phyloP scores from a whole-genome alignment of 1,140 invertebrate species.

The Pseudomyrmex concolor region DNA sequence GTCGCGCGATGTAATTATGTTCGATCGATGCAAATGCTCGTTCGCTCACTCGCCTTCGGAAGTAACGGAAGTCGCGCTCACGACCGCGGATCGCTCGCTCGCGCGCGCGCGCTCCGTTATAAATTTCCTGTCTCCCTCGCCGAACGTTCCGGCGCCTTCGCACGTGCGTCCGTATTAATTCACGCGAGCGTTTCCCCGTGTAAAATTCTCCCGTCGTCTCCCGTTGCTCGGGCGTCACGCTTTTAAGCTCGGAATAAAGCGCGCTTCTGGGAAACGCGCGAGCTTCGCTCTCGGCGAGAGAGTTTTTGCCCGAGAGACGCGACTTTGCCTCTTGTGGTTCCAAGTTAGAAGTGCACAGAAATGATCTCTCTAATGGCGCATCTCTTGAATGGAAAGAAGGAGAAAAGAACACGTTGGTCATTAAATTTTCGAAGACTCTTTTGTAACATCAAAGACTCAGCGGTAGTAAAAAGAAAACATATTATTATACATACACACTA shows the following conservation, averaged over 20 bases:
- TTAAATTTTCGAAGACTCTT: not conserved
- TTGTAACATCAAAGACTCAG: too few species aligned
- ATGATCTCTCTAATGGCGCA: not conserved
- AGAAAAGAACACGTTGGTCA: not conserved
- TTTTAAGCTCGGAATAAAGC: slow-evolving; percentile 53
- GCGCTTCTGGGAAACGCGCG: slow-evolving; percentile 1
- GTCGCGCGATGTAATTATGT: slow-evolving; percentile 67
- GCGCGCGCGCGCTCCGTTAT: slow-evolving; percentile 79
- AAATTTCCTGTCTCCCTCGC: slow-evolving; percentile 76
- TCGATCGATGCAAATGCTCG: slow-evolving; percentile 68
- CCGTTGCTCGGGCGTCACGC: not conserved
- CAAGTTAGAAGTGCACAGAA: not conserved
- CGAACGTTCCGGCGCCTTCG: slow-evolving; percentile 64
- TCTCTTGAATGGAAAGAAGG: not conserved
- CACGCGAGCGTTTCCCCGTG: slow-evolving; percentile 8
- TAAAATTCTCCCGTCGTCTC: not conserved
- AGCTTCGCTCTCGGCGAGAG: not conserved
- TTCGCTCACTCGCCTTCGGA: not conserved
- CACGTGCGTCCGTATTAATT: slow-evolving; percentile 68
- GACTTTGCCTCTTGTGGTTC: too few species aligned
- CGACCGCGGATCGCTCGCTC: slow-evolving; percentile 67
- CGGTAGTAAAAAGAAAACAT: too few species aligned
- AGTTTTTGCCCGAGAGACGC: too few species aligned
- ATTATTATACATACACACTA: too few species aligned
- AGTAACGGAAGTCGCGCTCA: slow-evolving; percentile 78